Evolutionary conservation across 2,113 vertebrate species (phyloP).

Genomic region (Irena cyanogastra): DNA sequence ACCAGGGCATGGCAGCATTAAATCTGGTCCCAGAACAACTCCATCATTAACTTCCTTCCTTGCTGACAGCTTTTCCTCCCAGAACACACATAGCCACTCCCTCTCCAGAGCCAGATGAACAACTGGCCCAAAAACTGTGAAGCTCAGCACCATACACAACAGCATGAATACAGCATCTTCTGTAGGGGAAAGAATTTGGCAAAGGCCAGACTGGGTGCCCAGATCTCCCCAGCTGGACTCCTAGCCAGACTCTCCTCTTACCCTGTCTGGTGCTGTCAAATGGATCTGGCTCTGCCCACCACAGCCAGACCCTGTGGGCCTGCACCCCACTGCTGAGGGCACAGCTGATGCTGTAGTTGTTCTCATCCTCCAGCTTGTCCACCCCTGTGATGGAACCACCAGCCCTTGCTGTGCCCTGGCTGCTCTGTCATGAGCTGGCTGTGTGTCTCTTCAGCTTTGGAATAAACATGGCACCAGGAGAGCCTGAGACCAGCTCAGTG

Average conservation of each 20-base stretch:
- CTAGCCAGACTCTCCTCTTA: neutral
- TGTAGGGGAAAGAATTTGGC: neutral
- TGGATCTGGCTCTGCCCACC: neutral
- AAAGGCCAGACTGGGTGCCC: neutral
- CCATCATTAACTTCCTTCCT: neutral
- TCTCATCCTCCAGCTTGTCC: neutral
- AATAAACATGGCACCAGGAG: neutral
- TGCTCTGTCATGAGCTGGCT: neutral
- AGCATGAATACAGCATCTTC: neutral
- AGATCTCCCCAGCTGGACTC: neutral
- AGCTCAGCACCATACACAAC: neutral
- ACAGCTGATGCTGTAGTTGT: neutral
- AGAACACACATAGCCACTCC: fast-evolving
- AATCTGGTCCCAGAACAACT: neutral
- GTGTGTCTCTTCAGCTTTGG: neutral
- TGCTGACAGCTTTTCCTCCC: neutral
- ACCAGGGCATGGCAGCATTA: neutral
- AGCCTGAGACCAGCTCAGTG: neutral
- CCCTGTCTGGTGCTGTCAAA: neutral
- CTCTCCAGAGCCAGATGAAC: neutral
- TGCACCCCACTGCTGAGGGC: neutral
- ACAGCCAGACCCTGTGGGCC: neutral
- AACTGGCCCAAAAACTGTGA: neutral
- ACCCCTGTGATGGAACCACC: neutral
- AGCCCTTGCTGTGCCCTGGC: fast-evolving